A percentile compares a stretch with the other conserved stretches of the same genome.
These are phyloP conservation scores for Clarias pachynema DNA, from an alignment of 2,797 vertebrate genomes.

Conservation along the genomic window DNA sequence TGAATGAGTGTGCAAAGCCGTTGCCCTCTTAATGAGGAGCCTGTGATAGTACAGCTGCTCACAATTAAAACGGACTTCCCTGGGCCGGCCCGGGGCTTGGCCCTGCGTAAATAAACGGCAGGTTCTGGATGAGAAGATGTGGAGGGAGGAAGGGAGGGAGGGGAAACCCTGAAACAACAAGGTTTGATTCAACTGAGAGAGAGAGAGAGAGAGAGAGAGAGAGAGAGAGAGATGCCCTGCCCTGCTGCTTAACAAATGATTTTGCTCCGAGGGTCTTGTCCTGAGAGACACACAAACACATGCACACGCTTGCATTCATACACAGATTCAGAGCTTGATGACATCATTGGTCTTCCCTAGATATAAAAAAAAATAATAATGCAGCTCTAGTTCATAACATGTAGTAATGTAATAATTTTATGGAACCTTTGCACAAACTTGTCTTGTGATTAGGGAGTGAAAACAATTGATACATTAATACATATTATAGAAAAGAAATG, in stretches of 20 bases:
- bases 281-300: not conserved
- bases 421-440: not conserved
- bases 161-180: conserved; percentile 73
- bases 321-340: not conserved
- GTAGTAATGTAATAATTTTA: not conserved
- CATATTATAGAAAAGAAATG: not conserved
- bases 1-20: conserved; percentile 65
- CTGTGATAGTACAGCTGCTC: conserved; percentile 77
- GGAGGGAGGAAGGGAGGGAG: conserved; percentile 57
- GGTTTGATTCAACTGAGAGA: conserved; percentile 72
- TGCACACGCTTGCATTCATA: conserved; percentile 13
- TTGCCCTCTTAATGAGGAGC: conserved; percentile 69
- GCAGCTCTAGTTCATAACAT: not conserved
- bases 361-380: not conserved
- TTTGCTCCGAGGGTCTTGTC: conserved; percentile 10
- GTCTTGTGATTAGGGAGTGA: not conserved
- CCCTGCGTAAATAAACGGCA: conserved; percentile 74
- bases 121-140: conserved; percentile 63
- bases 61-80: conserved; percentile 74
- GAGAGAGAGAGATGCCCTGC: conserved; percentile 1
- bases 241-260: conserved; percentile 41
- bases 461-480: not conserved
- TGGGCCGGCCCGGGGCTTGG: conserved; percentile 56
- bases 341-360: not conserved
- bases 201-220: not conserved